Evolutionary conservation across 2,888 invertebrate genomes (phyloP).

Genomic region (Ophioninae sp.): DNA sequence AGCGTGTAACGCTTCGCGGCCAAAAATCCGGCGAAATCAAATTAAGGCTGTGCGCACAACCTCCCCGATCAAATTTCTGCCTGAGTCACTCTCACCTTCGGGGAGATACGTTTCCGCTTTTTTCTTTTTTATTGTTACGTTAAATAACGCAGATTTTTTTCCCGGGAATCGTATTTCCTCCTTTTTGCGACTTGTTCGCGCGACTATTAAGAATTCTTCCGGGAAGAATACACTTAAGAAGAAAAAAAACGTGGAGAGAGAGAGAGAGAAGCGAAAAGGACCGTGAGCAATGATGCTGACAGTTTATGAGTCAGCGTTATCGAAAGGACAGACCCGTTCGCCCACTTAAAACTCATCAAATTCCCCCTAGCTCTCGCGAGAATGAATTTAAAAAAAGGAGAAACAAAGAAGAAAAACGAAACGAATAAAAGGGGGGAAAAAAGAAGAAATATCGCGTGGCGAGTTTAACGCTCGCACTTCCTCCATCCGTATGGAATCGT

Average conservation of each 20-base stretch:
- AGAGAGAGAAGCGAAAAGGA: constrained; percentile 63
- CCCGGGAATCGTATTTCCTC: constrained; percentile 32
- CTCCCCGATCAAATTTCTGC: constrained; percentile 6
- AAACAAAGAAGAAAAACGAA: constrained; percentile 12
- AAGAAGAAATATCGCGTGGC: constrained; percentile 31
- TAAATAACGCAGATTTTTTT: constrained; percentile 28
- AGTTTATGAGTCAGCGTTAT: constrained; percentile 66
- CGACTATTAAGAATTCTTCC: constrained; percentile 47
- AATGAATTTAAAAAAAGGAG: constrained; percentile 53
- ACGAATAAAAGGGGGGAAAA: constrained; percentile 4
- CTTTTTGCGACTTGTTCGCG: constrained; percentile 30
- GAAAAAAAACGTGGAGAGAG: constrained; percentile 33
- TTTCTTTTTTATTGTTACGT: not conserved
- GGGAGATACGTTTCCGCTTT: not conserved
- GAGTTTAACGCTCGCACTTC: constrained; percentile 54
- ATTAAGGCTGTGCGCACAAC: not conserved
- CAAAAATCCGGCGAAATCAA: constrained; percentile 6
- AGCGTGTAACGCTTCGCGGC: not conserved
- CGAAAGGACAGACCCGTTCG: constrained; percentile 65
- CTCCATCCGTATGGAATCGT: constrained; percentile 39
- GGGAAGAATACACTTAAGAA: constrained; percentile 35
- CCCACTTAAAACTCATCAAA: constrained; percentile 64
- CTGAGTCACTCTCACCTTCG: constrained; percentile 6
- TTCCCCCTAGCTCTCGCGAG: constrained; percentile 48
- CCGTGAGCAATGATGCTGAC: constrained; percentile 68